phyloP scores from a whole-genome alignment of 2,888 invertebrate species.

The Lordiphosa fenestrarum region DNA sequence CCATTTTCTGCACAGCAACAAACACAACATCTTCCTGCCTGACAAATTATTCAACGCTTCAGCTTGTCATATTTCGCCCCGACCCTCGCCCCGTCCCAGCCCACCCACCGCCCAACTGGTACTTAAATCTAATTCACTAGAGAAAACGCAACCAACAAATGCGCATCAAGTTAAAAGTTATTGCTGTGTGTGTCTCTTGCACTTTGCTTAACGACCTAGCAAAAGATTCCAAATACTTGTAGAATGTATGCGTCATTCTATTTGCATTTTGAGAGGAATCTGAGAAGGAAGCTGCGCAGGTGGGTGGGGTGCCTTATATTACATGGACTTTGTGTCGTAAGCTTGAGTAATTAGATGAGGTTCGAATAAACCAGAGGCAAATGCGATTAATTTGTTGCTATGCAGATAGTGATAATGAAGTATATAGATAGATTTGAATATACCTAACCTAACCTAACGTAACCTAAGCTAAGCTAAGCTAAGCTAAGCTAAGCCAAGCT shows the following conservation, averaged over 20 bases:
- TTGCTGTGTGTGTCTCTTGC: conserved; percentile 38
- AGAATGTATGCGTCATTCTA: conserved; percentile 1
- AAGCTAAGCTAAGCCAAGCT: too few species aligned
- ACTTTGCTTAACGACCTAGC: conserved; percentile 52
- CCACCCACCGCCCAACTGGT: conserved; percentile 2
- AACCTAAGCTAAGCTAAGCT: too few species aligned
- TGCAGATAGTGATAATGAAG: too few species aligned
- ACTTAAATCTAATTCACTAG: conserved; percentile 56
- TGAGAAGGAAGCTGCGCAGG: neutral
- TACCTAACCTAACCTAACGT: too few species aligned
- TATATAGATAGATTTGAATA: too few species aligned
- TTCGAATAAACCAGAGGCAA: neutral
- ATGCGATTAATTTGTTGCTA: conserved; percentile 3
- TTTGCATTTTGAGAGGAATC: neutral
- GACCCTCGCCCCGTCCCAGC: neutral
- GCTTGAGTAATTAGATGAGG: too few species aligned
- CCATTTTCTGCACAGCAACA: conserved; percentile 45
- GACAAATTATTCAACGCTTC: conserved; percentile 19
- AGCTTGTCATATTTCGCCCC: conserved; percentile 12
- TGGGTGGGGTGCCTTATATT: too few species aligned
- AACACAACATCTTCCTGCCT: conserved; percentile 1
- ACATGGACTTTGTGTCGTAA: too few species aligned
- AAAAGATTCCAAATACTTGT: conserved; percentile 26
- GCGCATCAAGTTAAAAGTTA: conserved; percentile 51
- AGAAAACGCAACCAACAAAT: conserved; percentile 53